These are phyloP conservation scores for Cordilura impudica DNA, from an alignment of 2,888 invertebrate species.

Conservation along the genomic window DNA sequence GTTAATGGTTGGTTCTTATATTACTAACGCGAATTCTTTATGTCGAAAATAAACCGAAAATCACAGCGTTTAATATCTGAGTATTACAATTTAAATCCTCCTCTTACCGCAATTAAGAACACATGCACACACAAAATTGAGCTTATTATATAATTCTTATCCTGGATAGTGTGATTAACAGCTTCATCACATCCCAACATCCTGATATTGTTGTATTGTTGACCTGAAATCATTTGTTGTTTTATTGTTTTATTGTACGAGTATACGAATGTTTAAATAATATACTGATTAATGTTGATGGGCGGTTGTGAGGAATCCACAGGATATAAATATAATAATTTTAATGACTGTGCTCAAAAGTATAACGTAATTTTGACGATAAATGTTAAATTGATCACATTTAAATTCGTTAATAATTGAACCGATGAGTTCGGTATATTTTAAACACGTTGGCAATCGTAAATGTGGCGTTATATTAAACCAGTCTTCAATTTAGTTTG, in stretches of 20 bases:
- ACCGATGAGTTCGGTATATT: no score
- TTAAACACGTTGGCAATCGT: no score
- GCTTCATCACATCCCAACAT: slow-evolving; percentile 48
- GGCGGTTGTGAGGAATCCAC: slow-evolving; percentile 52
- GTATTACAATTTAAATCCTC: neutral
- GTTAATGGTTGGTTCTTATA: no score
- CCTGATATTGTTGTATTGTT: slow-evolving; percentile 47
- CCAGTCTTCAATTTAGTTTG: no score
- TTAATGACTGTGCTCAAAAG: neutral
- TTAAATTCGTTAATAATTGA: no score
- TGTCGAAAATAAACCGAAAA: neutral
- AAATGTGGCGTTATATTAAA: no score
- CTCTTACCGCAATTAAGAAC: neutral
- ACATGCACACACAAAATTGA: slow-evolving; percentile 8
- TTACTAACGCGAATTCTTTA: no score
- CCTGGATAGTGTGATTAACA: slow-evolving; percentile 57
- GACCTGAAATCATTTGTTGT: slow-evolving; percentile 37
- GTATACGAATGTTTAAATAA: slow-evolving; percentile 19
- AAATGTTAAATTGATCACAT: no score
- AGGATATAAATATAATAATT: slow-evolving; percentile 55
- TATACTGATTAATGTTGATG: slow-evolving; percentile 37
- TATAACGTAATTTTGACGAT: neutral
- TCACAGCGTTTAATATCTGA: neutral
- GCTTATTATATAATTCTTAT: slow-evolving; percentile 49
- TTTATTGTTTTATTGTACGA: slow-evolving; percentile 3